Evolutionary conservation across 2,888 invertebrate genomes (phyloP).

Genomic region (Vanessa cardui): DNA sequence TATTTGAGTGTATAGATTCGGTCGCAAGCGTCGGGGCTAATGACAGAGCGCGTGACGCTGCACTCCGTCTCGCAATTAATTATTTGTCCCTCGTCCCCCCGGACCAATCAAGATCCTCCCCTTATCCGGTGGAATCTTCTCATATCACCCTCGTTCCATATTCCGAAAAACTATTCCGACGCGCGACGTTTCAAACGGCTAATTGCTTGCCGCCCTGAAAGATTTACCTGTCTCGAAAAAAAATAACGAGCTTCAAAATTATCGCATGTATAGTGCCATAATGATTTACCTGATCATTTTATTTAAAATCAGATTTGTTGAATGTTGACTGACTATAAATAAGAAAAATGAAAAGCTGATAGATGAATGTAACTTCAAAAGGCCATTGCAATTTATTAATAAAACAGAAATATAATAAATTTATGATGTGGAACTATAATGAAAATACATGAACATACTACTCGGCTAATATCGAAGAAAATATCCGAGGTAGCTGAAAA

Average conservation of each 20-base stretch:
- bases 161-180: conserved; percentile 38
- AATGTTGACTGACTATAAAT: background rate
- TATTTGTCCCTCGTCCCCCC: conserved; percentile 41
- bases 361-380: too few relatives aligned
- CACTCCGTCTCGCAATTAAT: conserved; percentile 44
- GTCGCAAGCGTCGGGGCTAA: conserved; percentile 24
- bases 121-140: conserved; percentile 34
- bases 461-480: background rate
- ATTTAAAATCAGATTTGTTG: background rate
- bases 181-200: conserved; percentile 32
- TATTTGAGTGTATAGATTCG: conserved; percentile 4
- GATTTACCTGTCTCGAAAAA: conserved; percentile 26
- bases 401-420: too few relatives aligned
- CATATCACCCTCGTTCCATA: conserved; percentile 30
- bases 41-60: conserved; percentile 43
- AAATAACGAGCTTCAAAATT: conserved; percentile 23
- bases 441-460: too few relatives aligned
- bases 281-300: background rate
- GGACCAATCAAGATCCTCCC: conserved; percentile 46
- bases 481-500: conserved; percentile 2
- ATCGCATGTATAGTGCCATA: background rate
- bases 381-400: too few relatives aligned
- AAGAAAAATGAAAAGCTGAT: too few relatives aligned
- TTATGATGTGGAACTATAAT: too few relatives aligned
- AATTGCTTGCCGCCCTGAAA: conserved; percentile 37